Evolutionary conservation across 2,113 vertebrate species (phyloP).

Genomic region (Dinomys branickii): DNA sequence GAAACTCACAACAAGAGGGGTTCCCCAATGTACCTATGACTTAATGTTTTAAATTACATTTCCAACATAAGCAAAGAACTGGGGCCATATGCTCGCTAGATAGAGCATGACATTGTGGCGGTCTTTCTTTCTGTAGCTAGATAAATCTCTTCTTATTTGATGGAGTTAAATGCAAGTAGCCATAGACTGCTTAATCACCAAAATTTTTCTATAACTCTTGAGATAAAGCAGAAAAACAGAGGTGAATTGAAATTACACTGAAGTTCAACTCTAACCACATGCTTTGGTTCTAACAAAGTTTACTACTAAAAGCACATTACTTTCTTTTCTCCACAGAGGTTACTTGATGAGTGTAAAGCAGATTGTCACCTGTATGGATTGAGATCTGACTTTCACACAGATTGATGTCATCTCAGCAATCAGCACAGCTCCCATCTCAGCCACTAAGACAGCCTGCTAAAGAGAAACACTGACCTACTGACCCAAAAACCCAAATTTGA

Average conservation of each 20-base stretch:
- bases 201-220: slow-evolving; percentile 70
- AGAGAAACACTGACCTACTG: not conserved
- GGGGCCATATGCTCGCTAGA: not conserved
- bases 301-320: slow-evolving; percentile 35
- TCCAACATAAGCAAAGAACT: not conserved
- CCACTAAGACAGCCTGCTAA: not conserved
- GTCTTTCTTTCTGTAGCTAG: not conserved
- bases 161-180: slow-evolving; percentile 35
- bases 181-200: slow-evolving; percentile 60
- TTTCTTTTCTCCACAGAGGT: slow-evolving; percentile 40
- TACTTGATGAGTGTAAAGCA: not conserved
- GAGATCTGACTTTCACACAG: not conserved
- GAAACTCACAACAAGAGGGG: not conserved
- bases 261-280: slow-evolving; percentile 72
- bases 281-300: slow-evolving; percentile 58
- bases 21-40: not conserved
- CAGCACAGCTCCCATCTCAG: not conserved
- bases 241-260: slow-evolving; percentile 55
- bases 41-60: not conserved
- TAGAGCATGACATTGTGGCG: not conserved
- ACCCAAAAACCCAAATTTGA: not conserved
- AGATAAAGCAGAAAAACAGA: slow-evolving; percentile 73
- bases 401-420: not conserved
- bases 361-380: slow-evolving; percentile 10
- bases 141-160: not conserved